Percentiles rank a stretch among this genome's conserved stretches.
These are phyloP conservation scores for Luehdorfia chinensis DNA, from an alignment of 1,140 invertebrate genomes.

Conservation along the genomic window DNA sequence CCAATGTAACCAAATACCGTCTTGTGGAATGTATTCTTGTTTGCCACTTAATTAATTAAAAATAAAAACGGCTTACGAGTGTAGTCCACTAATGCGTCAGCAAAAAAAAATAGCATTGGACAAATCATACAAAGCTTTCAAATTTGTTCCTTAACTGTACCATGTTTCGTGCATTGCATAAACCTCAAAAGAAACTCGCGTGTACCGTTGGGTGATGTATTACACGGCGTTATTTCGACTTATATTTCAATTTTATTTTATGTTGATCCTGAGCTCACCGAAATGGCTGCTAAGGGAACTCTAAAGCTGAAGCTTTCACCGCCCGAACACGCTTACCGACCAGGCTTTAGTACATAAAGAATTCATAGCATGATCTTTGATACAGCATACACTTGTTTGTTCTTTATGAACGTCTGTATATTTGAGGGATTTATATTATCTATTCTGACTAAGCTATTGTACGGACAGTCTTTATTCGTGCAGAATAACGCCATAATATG, in stretches of 20 bases:
- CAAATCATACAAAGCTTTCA: too few species aligned
- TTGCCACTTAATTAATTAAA: too few species aligned
- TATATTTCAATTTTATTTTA: conserved; percentile 66
- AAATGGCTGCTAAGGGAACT: conserved; percentile 55
- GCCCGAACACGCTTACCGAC: conserved; percentile 43
- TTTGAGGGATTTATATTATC: conserved; percentile 18
- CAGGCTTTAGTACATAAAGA: conserved; percentile 49
- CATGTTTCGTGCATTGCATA: too few species aligned
- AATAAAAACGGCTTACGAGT: too few species aligned
- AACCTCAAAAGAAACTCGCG: not conserved
- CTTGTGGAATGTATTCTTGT: too few species aligned
- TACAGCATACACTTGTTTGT: conserved; percentile 38
- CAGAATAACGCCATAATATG: too few species aligned
- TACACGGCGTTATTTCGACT: conserved; percentile 28
- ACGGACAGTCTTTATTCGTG: too few species aligned
- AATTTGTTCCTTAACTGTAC: too few species aligned
- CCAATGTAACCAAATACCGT: too few species aligned
- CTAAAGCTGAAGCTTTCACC: conserved; percentile 44
- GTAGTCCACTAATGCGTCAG: too few species aligned
- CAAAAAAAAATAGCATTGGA: too few species aligned
- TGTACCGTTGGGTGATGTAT: not conserved
- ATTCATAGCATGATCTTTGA: conserved; percentile 56
- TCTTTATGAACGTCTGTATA: conserved; percentile 24
- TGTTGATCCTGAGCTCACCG: conserved; percentile 47
- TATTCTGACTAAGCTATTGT: not conserved